Percentiles rank a stretch among this genome's conserved stretches.
These are phyloP conservation scores for Rhynchotus rufescens DNA, from an alignment of 2,797 vertebrate species.

Conservation along the genomic window DNA sequence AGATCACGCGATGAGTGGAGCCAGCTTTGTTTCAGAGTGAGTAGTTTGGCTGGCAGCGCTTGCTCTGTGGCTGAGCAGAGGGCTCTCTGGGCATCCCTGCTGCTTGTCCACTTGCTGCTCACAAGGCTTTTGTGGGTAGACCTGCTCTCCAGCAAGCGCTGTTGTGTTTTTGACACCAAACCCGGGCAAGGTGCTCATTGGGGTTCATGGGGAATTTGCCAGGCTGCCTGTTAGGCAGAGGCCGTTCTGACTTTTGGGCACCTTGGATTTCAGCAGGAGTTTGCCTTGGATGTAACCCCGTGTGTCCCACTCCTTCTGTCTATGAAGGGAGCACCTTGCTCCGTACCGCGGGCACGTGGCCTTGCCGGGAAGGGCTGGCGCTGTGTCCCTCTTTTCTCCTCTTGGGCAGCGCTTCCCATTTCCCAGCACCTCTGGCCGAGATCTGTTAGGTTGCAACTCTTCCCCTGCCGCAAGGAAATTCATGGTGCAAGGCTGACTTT, in stretches of 20 bases:
- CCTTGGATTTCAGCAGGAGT: background rate
- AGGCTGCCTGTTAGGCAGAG: background rate
- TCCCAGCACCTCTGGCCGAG: background rate
- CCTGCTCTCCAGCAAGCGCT: fast-evolving
- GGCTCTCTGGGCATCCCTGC: fast-evolving
- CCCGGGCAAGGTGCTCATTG: background rate
- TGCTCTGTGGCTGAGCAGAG: background rate
- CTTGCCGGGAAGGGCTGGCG: no score
- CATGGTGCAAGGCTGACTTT: background rate
- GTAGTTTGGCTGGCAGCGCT: background rate
- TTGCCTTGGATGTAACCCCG: background rate
- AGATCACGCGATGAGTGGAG: background rate
- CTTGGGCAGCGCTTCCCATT: background rate
- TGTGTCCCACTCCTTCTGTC: background rate
- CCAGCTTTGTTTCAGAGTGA: background rate
- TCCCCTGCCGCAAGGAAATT: background rate
- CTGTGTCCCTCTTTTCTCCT: background rate
- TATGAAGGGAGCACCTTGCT: background rate
- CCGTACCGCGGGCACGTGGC: background rate
- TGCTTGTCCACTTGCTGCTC: fast-evolving
- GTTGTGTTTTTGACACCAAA: background rate
- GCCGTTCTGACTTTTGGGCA: background rate
- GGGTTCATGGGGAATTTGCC: background rate
- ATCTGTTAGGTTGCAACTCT: background rate
- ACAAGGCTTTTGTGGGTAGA: background rate